Evolutionary conservation across 2,113 vertebrate genomes (phyloP), one percentile per base, ranked within the genome.

Genomic region (Pelecanus crispus): DNA sequence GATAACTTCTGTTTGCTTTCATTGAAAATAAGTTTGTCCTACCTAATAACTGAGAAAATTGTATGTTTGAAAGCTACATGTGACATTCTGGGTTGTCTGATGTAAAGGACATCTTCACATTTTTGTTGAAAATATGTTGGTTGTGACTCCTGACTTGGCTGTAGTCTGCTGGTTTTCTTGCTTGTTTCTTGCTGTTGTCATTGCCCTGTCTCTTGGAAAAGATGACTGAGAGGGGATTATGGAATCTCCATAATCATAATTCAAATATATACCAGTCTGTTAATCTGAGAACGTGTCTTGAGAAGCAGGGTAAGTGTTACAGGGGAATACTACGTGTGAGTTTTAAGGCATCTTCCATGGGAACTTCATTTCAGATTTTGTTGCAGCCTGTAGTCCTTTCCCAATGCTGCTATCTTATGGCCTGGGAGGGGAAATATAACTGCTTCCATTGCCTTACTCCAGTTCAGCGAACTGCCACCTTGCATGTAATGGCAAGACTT

Each of bases 251-350:
- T 95, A 95, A 92, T 84, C 50, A 34, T 89, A 65, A 68, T 87
- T 95, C 56, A 90, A 10, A 49, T 91, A 74, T 63, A 83, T 92
- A 45, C 66, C 86, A 45, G 56, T 94, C 61, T 17, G 9, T 92
- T 89, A 84, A 79, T 85, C 70, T 89, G 91, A 91, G 84, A 91
- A 56, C 21, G 24, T 32, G 87, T 79, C 84, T 95, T 93, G 84
- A 92, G 49, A 93, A 87, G 82, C 56, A 72, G 96, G 92, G 88
- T 94, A 94, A 92, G 94, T 90, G 82, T 94, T 72, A 61, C 65
- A 93, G 49, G 49, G 68, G 21, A 75, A 14, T 53, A 38, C 44
- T 68, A 47, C 14, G 2, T 86, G 80, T 59, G 65, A 86, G 59
- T 81, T 86, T 78, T 62, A 77, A 94, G 63, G 17, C 32, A 18